These are phyloP conservation scores for Malurus melanocephalus DNA, from an alignment of 2,113 vertebrate genomes.

Conservation along the genomic window DNA sequence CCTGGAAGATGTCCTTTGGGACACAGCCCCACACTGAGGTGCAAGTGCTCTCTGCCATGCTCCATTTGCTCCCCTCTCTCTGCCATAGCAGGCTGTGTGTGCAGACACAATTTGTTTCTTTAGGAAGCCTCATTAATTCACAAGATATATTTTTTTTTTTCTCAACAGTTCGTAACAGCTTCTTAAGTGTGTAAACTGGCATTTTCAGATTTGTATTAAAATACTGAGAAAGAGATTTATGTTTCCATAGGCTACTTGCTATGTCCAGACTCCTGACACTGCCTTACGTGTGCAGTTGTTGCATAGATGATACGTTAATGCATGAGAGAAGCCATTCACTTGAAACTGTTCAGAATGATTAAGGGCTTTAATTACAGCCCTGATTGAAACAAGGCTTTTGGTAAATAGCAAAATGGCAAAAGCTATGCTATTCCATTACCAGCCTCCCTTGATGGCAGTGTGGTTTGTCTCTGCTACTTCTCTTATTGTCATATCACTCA, in stretches of 20 bases:
- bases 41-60: neutral
- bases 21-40: neutral
- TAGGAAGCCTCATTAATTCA: constrained; percentile 74
- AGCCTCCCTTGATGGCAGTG: neutral
- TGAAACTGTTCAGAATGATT: constrained; percentile 64
- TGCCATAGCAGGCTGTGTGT: neutral
- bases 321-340: constrained; percentile 63
- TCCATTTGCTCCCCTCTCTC: neutral
- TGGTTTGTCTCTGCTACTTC: neutral
- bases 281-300: neutral
- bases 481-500: neutral
- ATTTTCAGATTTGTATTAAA: constrained; percentile 47
- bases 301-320: constrained; percentile 41
- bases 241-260: constrained; percentile 52
- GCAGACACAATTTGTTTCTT: constrained; percentile 5
- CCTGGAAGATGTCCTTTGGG: neutral
- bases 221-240: constrained; percentile 52
- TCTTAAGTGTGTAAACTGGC: constrained; percentile 69
- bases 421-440: constrained; percentile 15
- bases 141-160: constrained; percentile 61
- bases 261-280: constrained; percentile 31
- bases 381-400: constrained; percentile 52
- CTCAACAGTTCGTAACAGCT: constrained; percentile 69
- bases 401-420: constrained; percentile 62
- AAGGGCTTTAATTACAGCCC: constrained; percentile 56